phyloP scores from a whole-genome alignment of 1,140 invertebrate genomes.

The Platyscapa corneri region DNA sequence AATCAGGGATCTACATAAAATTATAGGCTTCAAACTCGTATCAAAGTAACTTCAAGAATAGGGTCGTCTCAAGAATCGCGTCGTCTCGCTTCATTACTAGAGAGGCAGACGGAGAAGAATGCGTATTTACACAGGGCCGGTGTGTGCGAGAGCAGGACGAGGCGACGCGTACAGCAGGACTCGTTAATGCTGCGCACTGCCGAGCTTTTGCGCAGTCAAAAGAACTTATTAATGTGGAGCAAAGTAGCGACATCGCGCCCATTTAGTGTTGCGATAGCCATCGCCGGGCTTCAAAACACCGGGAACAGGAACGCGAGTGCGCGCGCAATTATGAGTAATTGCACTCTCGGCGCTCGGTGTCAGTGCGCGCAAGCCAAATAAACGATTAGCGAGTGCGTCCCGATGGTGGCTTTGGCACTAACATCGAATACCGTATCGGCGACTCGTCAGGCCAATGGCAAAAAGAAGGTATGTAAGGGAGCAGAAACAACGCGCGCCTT shows the following conservation, averaged over 20 bases:
- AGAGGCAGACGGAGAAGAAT: no score
- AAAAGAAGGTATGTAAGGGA: neutral
- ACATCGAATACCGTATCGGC: neutral
- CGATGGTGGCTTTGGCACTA: neutral
- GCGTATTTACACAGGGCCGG: neutral
- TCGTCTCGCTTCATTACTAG: neutral
- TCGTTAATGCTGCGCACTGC: no score
- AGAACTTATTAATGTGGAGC: neutral
- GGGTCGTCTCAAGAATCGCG: no score
- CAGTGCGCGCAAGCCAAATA: neutral
- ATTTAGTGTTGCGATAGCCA: neutral
- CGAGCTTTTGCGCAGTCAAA: neutral
- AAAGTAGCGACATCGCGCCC: neutral
- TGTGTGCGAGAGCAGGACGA: no score
- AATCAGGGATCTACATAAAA: neutral
- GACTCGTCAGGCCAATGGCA: neutral
- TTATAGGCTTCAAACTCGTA: neutral
- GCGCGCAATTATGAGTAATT: neutral
- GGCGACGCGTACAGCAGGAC: no score
- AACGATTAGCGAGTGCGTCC: neutral
- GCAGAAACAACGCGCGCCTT: neutral
- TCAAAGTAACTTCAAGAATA: neutral
- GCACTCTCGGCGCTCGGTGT: neutral
- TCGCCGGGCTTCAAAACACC: neutral
- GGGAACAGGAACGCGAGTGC: neutral